Evolutionary conservation across 2,888 invertebrate genomes (phyloP), one percentile per base, ranked within the genome.

Genomic region (Hirtodrosophila alboralis): DNA sequence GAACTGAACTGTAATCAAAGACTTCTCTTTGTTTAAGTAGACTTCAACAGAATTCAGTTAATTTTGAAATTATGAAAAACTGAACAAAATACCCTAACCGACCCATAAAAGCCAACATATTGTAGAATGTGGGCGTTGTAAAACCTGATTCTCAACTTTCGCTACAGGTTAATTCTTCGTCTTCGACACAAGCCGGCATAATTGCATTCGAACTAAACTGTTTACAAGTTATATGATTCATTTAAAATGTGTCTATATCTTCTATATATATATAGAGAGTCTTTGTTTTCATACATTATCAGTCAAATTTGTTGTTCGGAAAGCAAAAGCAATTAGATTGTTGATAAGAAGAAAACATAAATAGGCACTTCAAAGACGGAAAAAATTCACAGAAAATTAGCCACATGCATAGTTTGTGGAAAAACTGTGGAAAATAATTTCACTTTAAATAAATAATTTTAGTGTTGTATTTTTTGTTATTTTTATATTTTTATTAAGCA

Each of bases 81-180:
- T 37, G 28, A 30, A 28, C 60, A 53, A 37, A n/a, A n/a, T n/a
- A n/a, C n/a, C n/a, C n/a, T 49, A 64, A 16, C 48, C 44, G 33
- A 36, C 18, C 30, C 28, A 54, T 54, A 52, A 33, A 53, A 14
- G 10, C n/a, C n/a, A n/a, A n/a, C n/a, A n/a, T n/a, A n/a, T n/a
- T 36, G 8, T 12, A 8, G 5, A 30, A 14, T 38, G 30, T 53
- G 63, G 58, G 49, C 57, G 61, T 31, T 40, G 62, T 21, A 41
- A 60, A 79, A 79, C 86, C 69, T 62, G 73, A 76, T 80, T 72
- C 77, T 68, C 77, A 66, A 68, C 77, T 79, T 79, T 84, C 68
- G 68, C 68, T 54, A 16, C 28, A 10, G 18, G 36, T 21, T 16
- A 4, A 40, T 23, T 51, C 30, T 18, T n/a, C n/a, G 33, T 44